Base-by-base conservation (phyloP, 2,797 vertebrate genomes). In the Smutsia temminckii region DNA sequence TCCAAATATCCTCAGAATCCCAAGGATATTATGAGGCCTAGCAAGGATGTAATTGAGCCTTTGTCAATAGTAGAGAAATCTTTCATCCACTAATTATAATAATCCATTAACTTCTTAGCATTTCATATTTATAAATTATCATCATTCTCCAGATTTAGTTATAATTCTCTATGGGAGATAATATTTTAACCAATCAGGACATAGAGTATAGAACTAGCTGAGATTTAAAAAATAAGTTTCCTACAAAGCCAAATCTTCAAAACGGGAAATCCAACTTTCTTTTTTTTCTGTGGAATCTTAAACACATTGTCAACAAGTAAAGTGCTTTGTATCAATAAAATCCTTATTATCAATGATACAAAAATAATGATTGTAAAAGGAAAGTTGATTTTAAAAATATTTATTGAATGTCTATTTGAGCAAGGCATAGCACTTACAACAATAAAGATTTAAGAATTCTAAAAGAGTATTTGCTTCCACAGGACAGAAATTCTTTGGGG, bases 1-100 rank as follows among this genome's bases (percentile, higher is more conserved):
- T 95, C 29, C 51, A 96, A 95, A 93, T 78, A 68, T 42, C 51
- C 61, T 51, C 37, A 61, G 37, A 90, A 80, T 94, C 51, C 49
- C 17, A 71, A 57, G 23, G 69, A 61, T 64, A 14, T 14, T 27
- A 3, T 37, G 32, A 64, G 59, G 4, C 49, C 37, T 86, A 78
- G 9, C 13, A 93, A 80, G 69, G 27, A 46, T 25, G 84, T 46
- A 37, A 89, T 85, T 92, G 91, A 80, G 42, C 1, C 29, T 94
- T 77, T 94, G 34, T 74, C 66, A 75, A 55, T 80, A 61, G 64
- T n/a, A 92, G n/a, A 85, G 23, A 89, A 14, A 71, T 51, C 18
- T 85, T 63, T 96, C 34, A 92, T 59, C 85, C 16, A 42, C n/a
- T 53, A 57, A 71, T 63, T 89, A 20, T 20, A 87, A 74, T 72